Evolutionary conservation across 2,888 invertebrate species (phyloP), one percentile per base, ranked within the genome.

Genomic region (Cheilosia vulpina): DNA sequence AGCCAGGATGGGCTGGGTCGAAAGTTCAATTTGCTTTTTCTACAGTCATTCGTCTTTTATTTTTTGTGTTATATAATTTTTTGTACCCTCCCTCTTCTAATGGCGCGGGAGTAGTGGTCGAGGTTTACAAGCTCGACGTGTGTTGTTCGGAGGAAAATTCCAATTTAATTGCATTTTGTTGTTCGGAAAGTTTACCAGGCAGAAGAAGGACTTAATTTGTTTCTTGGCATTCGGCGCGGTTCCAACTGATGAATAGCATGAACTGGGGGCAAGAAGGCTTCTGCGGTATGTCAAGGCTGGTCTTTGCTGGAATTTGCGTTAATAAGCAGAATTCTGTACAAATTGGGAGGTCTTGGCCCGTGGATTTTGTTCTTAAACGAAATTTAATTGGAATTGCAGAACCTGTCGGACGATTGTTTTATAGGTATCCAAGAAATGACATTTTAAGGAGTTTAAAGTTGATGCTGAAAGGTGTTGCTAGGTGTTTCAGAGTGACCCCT

Each of bases 131-230:
- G 31, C 9, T 9, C 9, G 9, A 31, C 31, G 31, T 31, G 2
- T 31, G 63, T 53, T 52, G 58, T 63, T 81, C 41, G 45, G 47
- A 47, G 11, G 66, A 76, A 80, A 85, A 76, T 76, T 80, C 68
- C 66, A 75, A 80, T 85, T 77, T 80, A 81, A 80, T 80, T 81
- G 80, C 76, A 80, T 80, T 76, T 76, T 57, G 72, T 76, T 77
- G 76, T 72, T 76, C 55, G 52, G 38, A 62, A 71, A 71, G 27
- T 47, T 63, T 19, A 57, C 21, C 38, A 50, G 19, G 7, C 43
- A 41, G 66, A 60, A 73, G 6, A 45, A 55, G 53, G 63, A 68
- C 68, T 57, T 45, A 73, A 66, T 78, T 83, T 73, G 43, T 65
- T 45, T 41, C 17, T 68, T 62, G 53, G 53, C 77, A 60, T 58